Evolutionary conservation across 2,797 vertebrate species (phyloP), one percentile per base, ranked within the genome.

Genomic region (Epinephelus coioides): DNA sequence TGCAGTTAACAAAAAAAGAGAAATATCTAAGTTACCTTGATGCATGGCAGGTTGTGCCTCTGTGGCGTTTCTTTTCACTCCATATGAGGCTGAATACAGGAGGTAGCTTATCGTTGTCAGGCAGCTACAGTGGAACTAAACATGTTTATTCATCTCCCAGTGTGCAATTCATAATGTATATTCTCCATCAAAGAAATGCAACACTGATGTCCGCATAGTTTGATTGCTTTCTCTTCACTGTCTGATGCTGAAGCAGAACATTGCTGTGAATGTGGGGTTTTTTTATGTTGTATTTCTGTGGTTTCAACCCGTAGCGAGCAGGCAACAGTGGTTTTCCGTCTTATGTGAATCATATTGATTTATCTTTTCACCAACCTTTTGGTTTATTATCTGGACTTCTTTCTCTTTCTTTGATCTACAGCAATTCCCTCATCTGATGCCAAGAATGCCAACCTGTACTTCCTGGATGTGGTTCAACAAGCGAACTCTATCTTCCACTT

Each of bases 401-500:
- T 73, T 43, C 19, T 76, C 13, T 88, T 47, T 78, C 50, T 88
- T 75, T 80, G 25, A 81, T 86, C 84, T 88, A 60, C 91, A 99
- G 98, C 97, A 61, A 99, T 99, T 91, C 98, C 98, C 71, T 99
- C 98, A 86, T 90, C 97, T 76, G 98, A 99, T 93, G 97, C 98
- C 86, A 99, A 96, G 95, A 99, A 97, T 0, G 97, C 97, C 95
- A 98, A 97, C 94, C 95, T 99, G 73, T 99, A 99, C 93, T 99
- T 99, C 92, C 94, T 99, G 94, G 98, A 99, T 89, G 98, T 99
- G 86, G 98, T 99, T 73, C 98, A 99, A 84, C 98, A 99, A 82
- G 98, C 98, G n/a, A 99, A 99, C 95, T 99, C 98, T 18, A 98
- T 99, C 94, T 99, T 99, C 91, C 98, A 99, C 93, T 96, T 99